A percentile compares a stretch with the other conserved stretches of the same genome.
These are phyloP conservation scores for Chaetoderma sp. DNA, from an alignment of 2,888 invertebrate species.

Conservation along the genomic window DNA sequence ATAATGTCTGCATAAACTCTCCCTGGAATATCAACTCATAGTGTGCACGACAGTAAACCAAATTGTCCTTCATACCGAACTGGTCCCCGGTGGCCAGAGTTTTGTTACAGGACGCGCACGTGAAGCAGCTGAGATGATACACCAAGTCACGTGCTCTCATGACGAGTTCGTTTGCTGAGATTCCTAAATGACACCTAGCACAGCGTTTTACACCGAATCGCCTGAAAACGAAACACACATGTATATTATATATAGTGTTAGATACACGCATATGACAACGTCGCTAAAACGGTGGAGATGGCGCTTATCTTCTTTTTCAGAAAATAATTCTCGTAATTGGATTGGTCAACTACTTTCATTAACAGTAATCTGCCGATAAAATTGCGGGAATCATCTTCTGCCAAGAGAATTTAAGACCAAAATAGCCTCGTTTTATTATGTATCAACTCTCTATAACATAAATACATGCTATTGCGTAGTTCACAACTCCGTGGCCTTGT, in stretches of 20 bases:
- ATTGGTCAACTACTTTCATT: no score
- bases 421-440: no score
- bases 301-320: no score
- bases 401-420: no score
- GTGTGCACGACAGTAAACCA: constrained; percentile 87
- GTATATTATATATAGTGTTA: constrained; percentile 2
- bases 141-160: constrained; percentile 90
- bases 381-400: no score
- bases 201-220: constrained; percentile 88
- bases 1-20: constrained; percentile 42
- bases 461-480: no score
- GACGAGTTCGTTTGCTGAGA: constrained; percentile 88
- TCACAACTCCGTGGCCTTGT: no score
- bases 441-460: no score
- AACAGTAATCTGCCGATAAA: no score
- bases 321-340: no score
- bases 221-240: constrained; percentile 73
- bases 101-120: constrained; percentile 85
- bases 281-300: no score
- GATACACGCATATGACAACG: no score
- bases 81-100: constrained; percentile 89
- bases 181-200: constrained; percentile 85
- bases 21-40: constrained; percentile 75
- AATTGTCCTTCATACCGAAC: constrained; percentile 87
- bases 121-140: constrained; percentile 91